phyloP scores from a whole-genome alignment of 2,888 invertebrate species.

The Masnerella sp. region DNA sequence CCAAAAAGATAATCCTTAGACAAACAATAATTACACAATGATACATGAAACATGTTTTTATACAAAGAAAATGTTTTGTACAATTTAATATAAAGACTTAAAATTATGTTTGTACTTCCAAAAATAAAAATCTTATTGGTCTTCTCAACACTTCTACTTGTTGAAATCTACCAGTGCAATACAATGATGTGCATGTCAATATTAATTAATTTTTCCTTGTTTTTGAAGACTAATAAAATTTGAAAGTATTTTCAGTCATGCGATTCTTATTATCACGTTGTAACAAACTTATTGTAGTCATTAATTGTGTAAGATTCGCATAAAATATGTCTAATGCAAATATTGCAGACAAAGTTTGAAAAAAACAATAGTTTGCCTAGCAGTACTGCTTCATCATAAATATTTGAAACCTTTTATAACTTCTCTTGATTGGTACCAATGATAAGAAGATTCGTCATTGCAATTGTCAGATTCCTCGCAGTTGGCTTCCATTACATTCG shows the following conservation, averaged over 20 bases:
- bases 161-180: too few relatives aligned
- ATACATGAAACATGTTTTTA: too few relatives aligned
- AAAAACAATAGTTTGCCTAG: background rate
- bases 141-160: too few relatives aligned
- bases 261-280: conserved; percentile 1
- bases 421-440: conserved; percentile 75
- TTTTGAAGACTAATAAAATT: background rate
- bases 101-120: too few relatives aligned
- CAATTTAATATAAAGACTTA: too few relatives aligned
- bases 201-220: too few relatives aligned
- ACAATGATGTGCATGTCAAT: too few relatives aligned
- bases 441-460: conserved; percentile 61
- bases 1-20: too few relatives aligned
- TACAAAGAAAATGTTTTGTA: too few relatives aligned
- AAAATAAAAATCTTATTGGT: too few relatives aligned
- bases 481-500: conserved; percentile 33
- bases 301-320: too few relatives aligned
- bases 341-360: conserved; percentile 3
- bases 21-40: too few relatives aligned
- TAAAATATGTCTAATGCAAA: background rate
- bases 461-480: conserved; percentile 28
- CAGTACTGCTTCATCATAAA: conserved; percentile 60
- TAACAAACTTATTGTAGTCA: background rate
- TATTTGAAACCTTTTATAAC: conserved; percentile 74
- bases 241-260: background rate